Percentiles rank a stretch among this genome's conserved stretches.
Evolutionary conservation across 2,113 vertebrate genomes (phyloP).

Genomic region (Poecile atricapillus): DNA sequence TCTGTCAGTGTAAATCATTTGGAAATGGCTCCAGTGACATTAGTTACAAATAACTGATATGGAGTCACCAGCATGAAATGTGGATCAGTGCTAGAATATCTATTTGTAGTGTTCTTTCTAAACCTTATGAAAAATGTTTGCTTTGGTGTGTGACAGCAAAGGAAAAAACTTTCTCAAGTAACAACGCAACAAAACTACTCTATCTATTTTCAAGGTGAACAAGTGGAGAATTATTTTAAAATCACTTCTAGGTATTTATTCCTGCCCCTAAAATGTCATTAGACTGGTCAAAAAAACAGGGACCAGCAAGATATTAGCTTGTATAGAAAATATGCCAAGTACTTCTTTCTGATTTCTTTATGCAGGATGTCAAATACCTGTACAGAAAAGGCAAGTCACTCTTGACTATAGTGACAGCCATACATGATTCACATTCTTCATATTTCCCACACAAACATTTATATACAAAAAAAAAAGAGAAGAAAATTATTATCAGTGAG

Average conservation of each 20-base stretch:
- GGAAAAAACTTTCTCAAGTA: neutral
- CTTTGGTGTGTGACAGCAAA: neutral
- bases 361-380: neutral
- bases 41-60: neutral
- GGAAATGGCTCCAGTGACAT: neutral
- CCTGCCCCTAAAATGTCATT: neutral
- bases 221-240: neutral
- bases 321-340: neutral
- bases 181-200: neutral
- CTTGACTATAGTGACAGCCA: neutral
- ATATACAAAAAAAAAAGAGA: neutral
- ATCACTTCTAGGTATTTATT: neutral
- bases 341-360: neutral
- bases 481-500: neutral
- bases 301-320: neutral
- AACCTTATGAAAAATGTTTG: neutral
- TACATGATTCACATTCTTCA: neutral
- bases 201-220: neutral
- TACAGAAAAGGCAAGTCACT: neutral
- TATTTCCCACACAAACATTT: neutral
- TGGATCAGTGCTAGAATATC: neutral
- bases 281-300: neutral
- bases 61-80: neutral
- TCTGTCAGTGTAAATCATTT: neutral
- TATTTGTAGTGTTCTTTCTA: neutral